These are phyloP conservation scores for Australoheros scitulus DNA, from an alignment of 2,113 vertebrate species.

Conservation along the genomic window DNA sequence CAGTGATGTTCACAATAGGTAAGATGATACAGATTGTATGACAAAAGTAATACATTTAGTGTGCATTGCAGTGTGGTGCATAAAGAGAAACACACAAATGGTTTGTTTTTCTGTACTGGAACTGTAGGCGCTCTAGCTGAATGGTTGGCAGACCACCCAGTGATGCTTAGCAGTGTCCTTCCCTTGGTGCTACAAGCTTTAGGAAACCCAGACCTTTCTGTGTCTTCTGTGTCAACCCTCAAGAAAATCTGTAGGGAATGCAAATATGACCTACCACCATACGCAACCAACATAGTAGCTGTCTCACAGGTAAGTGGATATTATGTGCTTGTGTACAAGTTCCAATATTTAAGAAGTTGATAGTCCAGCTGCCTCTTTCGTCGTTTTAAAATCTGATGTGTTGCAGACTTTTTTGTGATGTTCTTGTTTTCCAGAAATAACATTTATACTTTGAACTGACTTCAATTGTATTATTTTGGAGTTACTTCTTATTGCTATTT, in stretches of 20 bases:
- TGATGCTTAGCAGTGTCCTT: slow-evolving; percentile 98
- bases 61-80: background rate
- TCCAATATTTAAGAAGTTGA: background rate
- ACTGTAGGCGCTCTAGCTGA: slow-evolving; percentile 91
- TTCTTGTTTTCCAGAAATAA: slow-evolving; percentile 35
- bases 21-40: background rate
- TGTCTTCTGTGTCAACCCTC: slow-evolving; percentile 97
- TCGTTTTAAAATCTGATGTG: background rate
- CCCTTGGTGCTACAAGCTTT: slow-evolving; percentile 95
- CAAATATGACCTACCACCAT: slow-evolving; percentile 95
- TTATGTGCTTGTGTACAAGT: background rate
- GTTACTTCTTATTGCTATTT: background rate
- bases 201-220: slow-evolving; percentile 96
- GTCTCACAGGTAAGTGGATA: slow-evolving; percentile 89
- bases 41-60: background rate
- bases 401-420: background rate
- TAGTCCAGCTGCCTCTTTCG: background rate
- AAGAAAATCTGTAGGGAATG: slow-evolving; percentile 99
- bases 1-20: slow-evolving; percentile 99
- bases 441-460: slow-evolving; percentile 17
- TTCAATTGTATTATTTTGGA: background rate
- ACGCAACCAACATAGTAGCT: slow-evolving; percentile 96
- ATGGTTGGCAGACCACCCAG: slow-evolving; percentile 97
- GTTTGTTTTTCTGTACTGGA: background rate
- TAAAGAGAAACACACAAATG: background rate